These are phyloP conservation scores for Hydrolagus affinis DNA, from an alignment of 2,113 vertebrate genomes.

Conservation along the genomic window DNA sequence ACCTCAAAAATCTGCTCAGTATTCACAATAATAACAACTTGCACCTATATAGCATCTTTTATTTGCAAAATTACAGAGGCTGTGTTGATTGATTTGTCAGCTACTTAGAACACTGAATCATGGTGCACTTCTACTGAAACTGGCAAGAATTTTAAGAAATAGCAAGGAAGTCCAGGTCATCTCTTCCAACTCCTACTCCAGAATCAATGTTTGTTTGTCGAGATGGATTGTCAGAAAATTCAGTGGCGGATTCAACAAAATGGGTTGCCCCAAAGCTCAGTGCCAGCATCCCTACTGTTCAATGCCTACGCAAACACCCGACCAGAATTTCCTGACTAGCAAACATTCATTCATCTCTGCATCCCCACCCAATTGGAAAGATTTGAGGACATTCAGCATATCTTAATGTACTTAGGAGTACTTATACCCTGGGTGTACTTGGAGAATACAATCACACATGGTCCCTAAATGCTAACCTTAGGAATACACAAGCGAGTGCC, in stretches of 20 bases:
- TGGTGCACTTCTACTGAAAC: neutral
- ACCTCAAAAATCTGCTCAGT: neutral
- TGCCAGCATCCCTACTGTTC: neutral
- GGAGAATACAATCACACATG: neutral
- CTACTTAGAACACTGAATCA: neutral
- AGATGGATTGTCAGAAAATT: neutral
- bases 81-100: neutral
- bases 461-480: neutral
- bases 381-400: neutral
- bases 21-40: neutral
- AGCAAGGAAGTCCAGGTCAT: neutral
- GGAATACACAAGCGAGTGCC: neutral
- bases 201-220: neutral
- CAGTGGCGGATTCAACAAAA: neutral
- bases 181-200: neutral
- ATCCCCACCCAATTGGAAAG: neutral
- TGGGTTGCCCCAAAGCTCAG: neutral
- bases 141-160: neutral
- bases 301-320: neutral
- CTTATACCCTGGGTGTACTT: neutral
- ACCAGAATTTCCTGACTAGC: neutral
- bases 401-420: neutral
- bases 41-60: too few relatives aligned
- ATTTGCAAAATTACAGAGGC: neutral
- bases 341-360: neutral